Evolutionary conservation across 1,140 invertebrate species (phyloP), one percentile per base, ranked within the genome.

Genomic region (Phenacoccus solenopsis): DNA sequence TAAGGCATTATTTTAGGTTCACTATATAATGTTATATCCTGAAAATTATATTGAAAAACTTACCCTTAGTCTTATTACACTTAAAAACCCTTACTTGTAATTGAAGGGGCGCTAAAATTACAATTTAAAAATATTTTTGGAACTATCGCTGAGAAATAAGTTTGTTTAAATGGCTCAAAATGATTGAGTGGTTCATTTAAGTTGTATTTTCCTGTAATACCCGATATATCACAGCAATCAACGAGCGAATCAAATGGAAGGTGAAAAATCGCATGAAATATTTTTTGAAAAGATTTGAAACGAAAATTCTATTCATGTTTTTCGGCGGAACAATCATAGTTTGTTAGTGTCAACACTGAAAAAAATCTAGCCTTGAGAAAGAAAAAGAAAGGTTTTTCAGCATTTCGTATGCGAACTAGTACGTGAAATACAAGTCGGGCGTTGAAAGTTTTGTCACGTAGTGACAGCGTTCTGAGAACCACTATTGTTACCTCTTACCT

Each of bases 401-500:
- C 59, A 64, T 64, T 64, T 64, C 59, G 59, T 64, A 64, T 64
- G 59, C 59, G 59, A 64, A 64, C 38, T 24, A 24, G 59, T 64
- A 20, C 59, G 22, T 22, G 59, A 64, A 64, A 64, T 10, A 64
- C 59, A 64, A 64, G 59, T 24, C 16, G 20, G 22, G 22, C 25
- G 59, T 64, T 64, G 25, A 27, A 25, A 64, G 25, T 64, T 64
- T 27, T 25, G 59, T 64, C 59, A 64, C 59, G 59, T 64, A 64
- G 59, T 25, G 59, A 27, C 59, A 64, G 59, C 59, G 59, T 64
- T 27, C 59, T 64, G 59, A 64, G 59, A 64, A 64, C 59, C 59
- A 64, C 59, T 64, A 64, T 64, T 64, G 59, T 64, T 64, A 64
- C 59, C 59, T 64, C 25, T 64, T 64, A 64, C 59, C 59, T 64